These are phyloP conservation scores for Saiga tatarica DNA, from an alignment of 2,113 vertebrate genomes.

Conservation along the genomic window DNA sequence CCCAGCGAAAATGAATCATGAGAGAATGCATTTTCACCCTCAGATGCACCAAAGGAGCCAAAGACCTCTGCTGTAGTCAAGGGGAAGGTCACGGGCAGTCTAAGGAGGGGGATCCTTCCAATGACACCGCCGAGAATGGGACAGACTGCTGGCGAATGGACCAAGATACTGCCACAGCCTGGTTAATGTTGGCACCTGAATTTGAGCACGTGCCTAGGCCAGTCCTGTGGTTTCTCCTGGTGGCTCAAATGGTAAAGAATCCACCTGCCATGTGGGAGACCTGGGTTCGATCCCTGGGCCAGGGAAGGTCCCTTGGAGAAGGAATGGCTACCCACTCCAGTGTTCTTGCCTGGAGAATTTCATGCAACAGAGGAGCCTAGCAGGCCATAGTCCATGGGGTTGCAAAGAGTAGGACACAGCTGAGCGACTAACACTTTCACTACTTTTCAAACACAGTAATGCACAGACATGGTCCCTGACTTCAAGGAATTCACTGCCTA, in stretches of 20 bases:
- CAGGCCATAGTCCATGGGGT: not conserved
- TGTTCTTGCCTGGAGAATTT: not conserved
- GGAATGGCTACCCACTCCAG: not conserved
- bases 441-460: not conserved
- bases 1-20: not conserved
- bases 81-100: not conserved
- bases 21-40: not conserved
- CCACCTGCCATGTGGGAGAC: not conserved
- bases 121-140: not conserved
- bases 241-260: not conserved
- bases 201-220: not conserved
- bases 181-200: not conserved
- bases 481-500: not conserved
- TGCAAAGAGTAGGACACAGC: rapidly evolving
- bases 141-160: not conserved
- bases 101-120: not conserved
- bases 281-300: not conserved
- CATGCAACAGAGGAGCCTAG: not conserved
- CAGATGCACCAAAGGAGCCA: not conserved
- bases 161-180: too few relatives aligned
- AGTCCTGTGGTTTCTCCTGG: not conserved
- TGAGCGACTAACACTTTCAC: not conserved
- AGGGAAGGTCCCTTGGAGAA: not conserved
- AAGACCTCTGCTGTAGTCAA: not conserved
- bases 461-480: not conserved